phyloP scores from a whole-genome alignment of 1,140 invertebrate genomes.

The Trachelipus rathkii region DNA sequence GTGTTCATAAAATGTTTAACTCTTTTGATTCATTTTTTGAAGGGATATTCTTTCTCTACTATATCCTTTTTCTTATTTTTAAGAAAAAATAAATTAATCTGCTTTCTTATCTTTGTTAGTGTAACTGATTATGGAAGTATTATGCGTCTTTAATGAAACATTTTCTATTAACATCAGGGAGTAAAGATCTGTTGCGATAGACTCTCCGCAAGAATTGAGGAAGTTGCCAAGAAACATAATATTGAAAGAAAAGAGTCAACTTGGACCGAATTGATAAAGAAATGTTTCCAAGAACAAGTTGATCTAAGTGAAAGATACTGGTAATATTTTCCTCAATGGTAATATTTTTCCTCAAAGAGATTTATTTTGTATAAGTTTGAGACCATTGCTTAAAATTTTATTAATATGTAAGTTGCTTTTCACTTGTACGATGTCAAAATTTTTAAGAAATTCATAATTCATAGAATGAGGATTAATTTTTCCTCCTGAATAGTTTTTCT shows the following conservation, averaged over 20 bases:
- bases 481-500: no score
- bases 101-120: no score
- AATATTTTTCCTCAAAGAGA: constrained; percentile 26
- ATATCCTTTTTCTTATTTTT: neutral
- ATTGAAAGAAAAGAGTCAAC: constrained; percentile 49
- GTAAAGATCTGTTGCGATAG: constrained; percentile 64
- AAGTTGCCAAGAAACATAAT: constrained; percentile 51
- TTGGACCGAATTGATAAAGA: constrained; percentile 63
- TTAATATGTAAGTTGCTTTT: no score
- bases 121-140: no score
- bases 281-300: constrained; percentile 58
- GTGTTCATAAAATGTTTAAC: neutral
- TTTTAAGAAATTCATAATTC: no score
- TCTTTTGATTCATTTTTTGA: no score
- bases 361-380: no score
- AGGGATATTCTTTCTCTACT: no score
- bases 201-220: constrained; percentile 60
- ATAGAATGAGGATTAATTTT: no score
- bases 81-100: no score
- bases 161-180: constrained; percentile 53
- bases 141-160: neutral
- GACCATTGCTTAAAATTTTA: no score
- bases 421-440: no score
- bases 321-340: constrained; percentile 55
- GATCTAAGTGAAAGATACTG: constrained; percentile 63